Base-by-base conservation (phyloP, 2,888 invertebrate genomes). In the Siphlonurus alternatus region DNA sequence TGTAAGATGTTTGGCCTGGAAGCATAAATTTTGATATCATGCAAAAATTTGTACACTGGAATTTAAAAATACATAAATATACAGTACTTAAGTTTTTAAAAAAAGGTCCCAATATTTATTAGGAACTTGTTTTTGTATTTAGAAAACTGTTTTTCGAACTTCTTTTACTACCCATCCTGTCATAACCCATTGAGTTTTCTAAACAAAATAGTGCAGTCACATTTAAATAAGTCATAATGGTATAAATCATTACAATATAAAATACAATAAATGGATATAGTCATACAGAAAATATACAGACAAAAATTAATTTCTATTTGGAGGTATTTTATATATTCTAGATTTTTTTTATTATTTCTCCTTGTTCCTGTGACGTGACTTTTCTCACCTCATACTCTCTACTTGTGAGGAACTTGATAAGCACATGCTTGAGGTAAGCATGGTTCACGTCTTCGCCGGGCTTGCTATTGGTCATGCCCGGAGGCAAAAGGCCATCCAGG, bases 361-460 rank as follows among this genome's bases (percentile, higher is more conserved):
- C n/a, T n/a, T n/a, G n/a, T n/a, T n/a, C n/a, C n/a, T n/a, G n/a
- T n/a, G n/a, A n/a, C n/a, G n/a, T n/a, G n/a, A n/a, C n/a, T n/a
- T n/a, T 25, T 65, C 72, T 71, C 69, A 82, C 82, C 78, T 83
- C 83, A 68, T 81, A 78, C 76, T 94, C 94, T 67, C 90, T 81
- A 73, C 90, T 87, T 0, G 94, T 94, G 71, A 95, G 81, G 76
- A 95, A 95, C 73, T 93, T 92, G 2, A 95, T 86, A 67, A 95
- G 85, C 67, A 95, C 95, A 77, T 95, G 93, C 73, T 93, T 94
- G 65, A 95, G 79, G 75, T 95, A 95, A 74, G 85, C 84, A 72
- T 89, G 88, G 77, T 88, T 90, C 61, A 89, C 84, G 71, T 89
- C 87, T 66, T 86, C 83, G 70, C 80, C 80, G 67, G 51, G 53